Percentiles rank a stretch among this genome's conserved stretches.
Conservation (phyloP, 1,140 invertebrate genomes). For the Ericerus pela region DNA sequence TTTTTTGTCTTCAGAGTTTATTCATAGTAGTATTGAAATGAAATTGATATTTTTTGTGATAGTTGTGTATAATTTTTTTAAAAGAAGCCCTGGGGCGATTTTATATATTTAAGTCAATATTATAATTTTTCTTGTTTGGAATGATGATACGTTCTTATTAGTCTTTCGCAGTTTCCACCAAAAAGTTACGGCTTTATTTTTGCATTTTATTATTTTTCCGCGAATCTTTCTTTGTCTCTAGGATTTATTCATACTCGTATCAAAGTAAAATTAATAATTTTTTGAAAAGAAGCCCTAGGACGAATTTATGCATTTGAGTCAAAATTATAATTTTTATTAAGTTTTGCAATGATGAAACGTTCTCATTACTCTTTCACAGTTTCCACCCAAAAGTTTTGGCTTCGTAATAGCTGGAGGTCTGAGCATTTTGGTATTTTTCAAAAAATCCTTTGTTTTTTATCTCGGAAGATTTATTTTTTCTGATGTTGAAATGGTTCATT, state of each 20-base stretch:
- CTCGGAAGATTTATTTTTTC: no score
- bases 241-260: no score
- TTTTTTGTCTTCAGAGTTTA: no score
- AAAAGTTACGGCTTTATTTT: no score
- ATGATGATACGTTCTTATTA: neutral
- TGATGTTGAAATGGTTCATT: no score
- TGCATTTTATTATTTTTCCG: conserved; percentile 5
- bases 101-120: conserved; percentile 14
- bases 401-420: conserved; percentile 14
- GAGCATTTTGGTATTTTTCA: neutral
- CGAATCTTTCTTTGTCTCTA: neutral
- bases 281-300: no score
- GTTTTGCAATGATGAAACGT: conserved; percentile 14
- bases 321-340: neutral
- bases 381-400: conserved; percentile 11
- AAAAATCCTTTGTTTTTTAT: no score
- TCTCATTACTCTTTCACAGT: conserved; percentile 13
- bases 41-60: no score
- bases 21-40: no score
- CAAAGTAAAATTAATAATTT: no score
- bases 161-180: conserved; percentile 17
- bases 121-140: neutral
- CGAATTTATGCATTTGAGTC: neutral
- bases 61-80: no score
- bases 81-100: neutral